Percentiles rank a stretch among this genome's conserved stretches.
Evolutionary conservation across 2,797 vertebrate genomes (phyloP).

Genomic region (Platalea minor): DNA sequence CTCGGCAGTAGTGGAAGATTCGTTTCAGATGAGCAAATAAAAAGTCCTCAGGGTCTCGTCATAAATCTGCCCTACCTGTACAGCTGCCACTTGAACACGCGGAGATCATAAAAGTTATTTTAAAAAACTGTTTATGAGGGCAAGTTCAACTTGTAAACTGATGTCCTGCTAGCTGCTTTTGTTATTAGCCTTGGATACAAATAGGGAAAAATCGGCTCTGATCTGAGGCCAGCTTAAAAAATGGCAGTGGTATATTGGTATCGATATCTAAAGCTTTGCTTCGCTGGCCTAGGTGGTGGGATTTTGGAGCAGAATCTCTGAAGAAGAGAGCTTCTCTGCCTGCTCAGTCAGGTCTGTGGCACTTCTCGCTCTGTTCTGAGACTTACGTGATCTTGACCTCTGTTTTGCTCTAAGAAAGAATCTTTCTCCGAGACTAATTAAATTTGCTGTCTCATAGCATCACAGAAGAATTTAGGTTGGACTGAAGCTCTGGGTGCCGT

Average conservation of each 20-base stretch:
- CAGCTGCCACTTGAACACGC: background rate
- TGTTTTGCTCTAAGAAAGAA: background rate
- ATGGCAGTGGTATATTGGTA: accelerated
- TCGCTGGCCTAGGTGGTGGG: accelerated
- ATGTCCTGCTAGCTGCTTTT: background rate
- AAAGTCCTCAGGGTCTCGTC: accelerated
- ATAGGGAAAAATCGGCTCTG: background rate
- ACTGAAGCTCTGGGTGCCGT: background rate
- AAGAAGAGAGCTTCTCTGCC: background rate
- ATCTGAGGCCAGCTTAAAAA: background rate
- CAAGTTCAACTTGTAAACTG: background rate
- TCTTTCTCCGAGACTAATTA: background rate
- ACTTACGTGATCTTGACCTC: accelerated
- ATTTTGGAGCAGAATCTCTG: background rate
- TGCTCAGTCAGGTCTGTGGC: background rate
- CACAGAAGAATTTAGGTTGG: background rate
- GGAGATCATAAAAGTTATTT: background rate
- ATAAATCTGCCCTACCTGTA: background rate
- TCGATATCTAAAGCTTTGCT: background rate
- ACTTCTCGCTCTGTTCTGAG: accelerated
- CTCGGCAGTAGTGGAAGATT: background rate
- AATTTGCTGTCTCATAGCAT: background rate
- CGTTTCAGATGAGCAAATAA: background rate
- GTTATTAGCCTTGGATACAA: background rate
- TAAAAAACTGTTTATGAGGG: background rate